These are phyloP conservation scores for Portunus trituberculatus DNA, from an alignment of 1,140 invertebrate species.

Conservation along the genomic window DNA sequence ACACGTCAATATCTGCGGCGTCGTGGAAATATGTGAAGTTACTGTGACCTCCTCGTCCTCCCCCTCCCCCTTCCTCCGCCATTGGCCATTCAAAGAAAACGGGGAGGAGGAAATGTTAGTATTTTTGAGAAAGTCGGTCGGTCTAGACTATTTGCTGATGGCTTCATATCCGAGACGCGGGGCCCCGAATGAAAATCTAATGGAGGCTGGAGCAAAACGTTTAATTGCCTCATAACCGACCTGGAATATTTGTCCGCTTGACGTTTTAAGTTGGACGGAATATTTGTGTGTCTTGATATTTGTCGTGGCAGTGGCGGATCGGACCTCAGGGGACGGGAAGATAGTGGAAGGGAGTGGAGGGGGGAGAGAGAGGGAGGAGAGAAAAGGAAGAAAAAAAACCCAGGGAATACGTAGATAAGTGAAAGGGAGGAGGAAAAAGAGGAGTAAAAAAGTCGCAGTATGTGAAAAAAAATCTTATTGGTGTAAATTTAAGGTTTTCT, in stretches of 20 bases:
- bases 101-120: slow-evolving; percentile 22
- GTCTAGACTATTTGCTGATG: slow-evolving; percentile 60
- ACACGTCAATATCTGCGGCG: slow-evolving; percentile 74
- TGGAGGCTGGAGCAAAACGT: slow-evolving; percentile 49
- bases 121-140: slow-evolving; percentile 13
- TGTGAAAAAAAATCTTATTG: no score
- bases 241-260: slow-evolving; percentile 58
- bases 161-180: slow-evolving; percentile 59
- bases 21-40: slow-evolving; percentile 72
- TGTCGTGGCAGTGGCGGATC: slow-evolving; percentile 21
- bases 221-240: slow-evolving; percentile 71
- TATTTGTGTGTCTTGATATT: slow-evolving; percentile 62
- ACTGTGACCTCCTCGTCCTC: slow-evolving; percentile 60
- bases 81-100: not conserved
- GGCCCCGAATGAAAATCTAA: slow-evolving; percentile 61
- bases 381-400: not conserved
- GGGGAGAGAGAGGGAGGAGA: not conserved
- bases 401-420: no score
- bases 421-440: no score
- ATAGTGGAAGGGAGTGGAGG: no score
- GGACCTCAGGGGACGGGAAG: not conserved
- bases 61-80: not conserved
- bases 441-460: no score
- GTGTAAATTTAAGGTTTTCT: no score
- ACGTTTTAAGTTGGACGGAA: slow-evolving; percentile 36